Evolutionary conservation across 1,140 invertebrate species (phyloP), one percentile per base, ranked within the genome.

Genomic region (Drosophila willistoni): DNA sequence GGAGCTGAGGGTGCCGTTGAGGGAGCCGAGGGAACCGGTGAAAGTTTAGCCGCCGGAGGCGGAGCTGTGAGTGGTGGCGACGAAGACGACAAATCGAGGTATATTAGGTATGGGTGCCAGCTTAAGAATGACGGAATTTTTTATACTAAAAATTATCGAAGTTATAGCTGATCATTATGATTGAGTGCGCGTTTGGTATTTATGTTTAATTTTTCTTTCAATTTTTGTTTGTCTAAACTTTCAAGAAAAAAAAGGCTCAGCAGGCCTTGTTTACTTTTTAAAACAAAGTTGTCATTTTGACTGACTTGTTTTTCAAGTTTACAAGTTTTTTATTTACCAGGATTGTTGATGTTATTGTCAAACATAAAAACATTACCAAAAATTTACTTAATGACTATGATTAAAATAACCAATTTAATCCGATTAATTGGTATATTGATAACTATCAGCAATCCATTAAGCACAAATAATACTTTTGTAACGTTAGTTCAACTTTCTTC

Each of bases 1-100:
- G n/a, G n/a, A n/a, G 84, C 65, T 55, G 92, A 92, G 1, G 87
- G 92, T 0, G 85, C 79, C 41, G 82, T 70, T 9, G 92, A 92
- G 65, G 91, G 77, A 39, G 92, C 93, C 42, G 93, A 93, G 41
- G 90, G 86, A 29, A 93, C 92, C 34, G 79, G 92, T 9, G 92
- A 93, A 14, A 87, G 92, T 25, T 22, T 51, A 51, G 79, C 92
- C 2, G 94, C 94, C 64, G 69, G 92, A 73, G 80, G 93, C 66
- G 72, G 92, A 91, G 69, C 93, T 78, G 85, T 93, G 77, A 93
- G 93, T 75, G 96, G 96, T 92, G 95, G 96, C 77, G 96, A 96
- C 92, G 96, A 97, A 92, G 96, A 97, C 92, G 96, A 96, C 93
- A 96, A 95, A 93, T 96, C 95, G 92, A 96, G 95, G 95, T 95